Base-by-base conservation (phyloP, 2,113 vertebrate species). In the Bos indicus region DNA sequence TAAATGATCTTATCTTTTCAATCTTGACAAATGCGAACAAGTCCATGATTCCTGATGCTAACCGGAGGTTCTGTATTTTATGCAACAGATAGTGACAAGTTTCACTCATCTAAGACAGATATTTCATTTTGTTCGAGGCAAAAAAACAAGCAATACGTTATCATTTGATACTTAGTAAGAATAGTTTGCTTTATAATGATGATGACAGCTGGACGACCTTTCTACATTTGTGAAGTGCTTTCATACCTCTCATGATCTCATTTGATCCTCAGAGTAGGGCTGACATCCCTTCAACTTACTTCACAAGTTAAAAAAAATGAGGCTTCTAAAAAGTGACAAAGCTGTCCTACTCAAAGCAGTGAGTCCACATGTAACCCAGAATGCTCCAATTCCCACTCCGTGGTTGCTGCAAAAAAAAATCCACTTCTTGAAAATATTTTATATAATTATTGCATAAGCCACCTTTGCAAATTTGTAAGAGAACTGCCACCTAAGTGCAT, bases 401-500 rank as follows among this genome's bases (percentile, higher is more conserved):
- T 25, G 26, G n/a, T 25, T 56, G 1, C 43, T 17, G 5, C 14
- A 12, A 84, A 88, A 71, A 71, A 71, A 51, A 94, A 17, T 8
- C 2, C 6, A 25, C 30, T 54, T 90, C 25, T 56, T 46, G 17
- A 43, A 67, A 59, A 2, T 11, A 78, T 6, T 21, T 36, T 6
- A 1, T 36, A 2, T 17, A 21, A n/a, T n/a, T n/a, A 46, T n/a
- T 56, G 21, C 43, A 40, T 51, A 54, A 51, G 6, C 43, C 36
- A 30, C 56, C 40, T 84, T 11, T 28, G 51, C 62, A 54, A 23
- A 25, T 1, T 40, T 21, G 8, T 10, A 6, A n/a, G 56, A 85
- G 19, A 83, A 48, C 5, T 17, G 11, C 14, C 5, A 2, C 2
- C 0, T 1, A 11, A 30, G 13, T 25, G 10, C n/a, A 30, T 25